A percentile compares a stretch with the other conserved stretches of the same genome.
phyloP scores from a whole-genome alignment of 2,797 vertebrate species.

The Acanthurus tractus region DNA sequence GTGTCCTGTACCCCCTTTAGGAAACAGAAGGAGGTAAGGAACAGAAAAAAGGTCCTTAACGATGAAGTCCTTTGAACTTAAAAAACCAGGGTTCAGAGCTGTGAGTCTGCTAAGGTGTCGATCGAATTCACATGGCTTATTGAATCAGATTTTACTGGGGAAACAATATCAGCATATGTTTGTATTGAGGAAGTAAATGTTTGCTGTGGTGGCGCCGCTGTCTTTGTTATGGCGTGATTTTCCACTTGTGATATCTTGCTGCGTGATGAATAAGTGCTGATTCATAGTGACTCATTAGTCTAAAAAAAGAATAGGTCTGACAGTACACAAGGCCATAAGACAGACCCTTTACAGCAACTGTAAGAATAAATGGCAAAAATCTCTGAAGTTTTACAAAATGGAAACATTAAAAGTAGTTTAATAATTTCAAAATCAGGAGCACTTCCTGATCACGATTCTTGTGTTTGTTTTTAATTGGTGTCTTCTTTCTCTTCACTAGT shows the following conservation, averaged over 20 bases:
- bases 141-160: too few species aligned
- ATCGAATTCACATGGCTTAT: too few species aligned
- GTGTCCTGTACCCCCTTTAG: too few species aligned
- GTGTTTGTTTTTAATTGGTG: slow-evolving; percentile 4
- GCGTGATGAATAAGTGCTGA: slow-evolving; percentile 53
- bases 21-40: too few species aligned
- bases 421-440: slow-evolving; percentile 13
- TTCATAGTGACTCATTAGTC: slow-evolving; percentile 66
- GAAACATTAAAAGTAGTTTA: not conserved
- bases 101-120: too few species aligned
- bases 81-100: too few species aligned
- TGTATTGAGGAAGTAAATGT: too few species aligned
- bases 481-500: slow-evolving; percentile 10
- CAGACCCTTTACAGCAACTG: slow-evolving; percentile 28
- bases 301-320: slow-evolving; percentile 45
- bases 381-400: not conserved
- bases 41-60: too few species aligned
- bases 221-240: slow-evolving; percentile 39
- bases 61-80: too few species aligned
- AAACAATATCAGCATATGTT: too few species aligned
- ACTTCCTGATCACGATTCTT: slow-evolving; percentile 12
- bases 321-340: slow-evolving; percentile 43
- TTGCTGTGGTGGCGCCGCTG: not conserved
- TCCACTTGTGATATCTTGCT: slow-evolving; percentile 37
- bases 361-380: slow-evolving; percentile 14